Base-by-base conservation (phyloP, 2,888 invertebrate species). In the Eupeodes latifasciatus region DNA sequence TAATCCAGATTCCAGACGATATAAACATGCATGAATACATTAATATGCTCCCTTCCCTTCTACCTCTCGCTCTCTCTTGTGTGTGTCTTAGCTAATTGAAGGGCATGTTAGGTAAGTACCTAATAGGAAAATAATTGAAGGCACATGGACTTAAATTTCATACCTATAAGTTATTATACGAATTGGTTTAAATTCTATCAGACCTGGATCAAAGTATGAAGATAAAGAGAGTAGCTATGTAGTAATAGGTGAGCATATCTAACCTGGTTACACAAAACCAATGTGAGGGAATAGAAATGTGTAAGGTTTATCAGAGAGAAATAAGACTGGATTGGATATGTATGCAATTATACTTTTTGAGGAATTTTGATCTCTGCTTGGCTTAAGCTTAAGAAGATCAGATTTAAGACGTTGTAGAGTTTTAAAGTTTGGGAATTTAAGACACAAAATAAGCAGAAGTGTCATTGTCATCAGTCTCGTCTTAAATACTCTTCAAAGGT, bases 71-170 rank as follows among this genome's bases (percentile, higher is more conserved):
- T 40, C 40, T 40, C 9, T 40, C 40, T 40, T 40, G 5, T 19
- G 5, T 19, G 11, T 19, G 74, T 62, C 75, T 64, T 16, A 62
- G 69, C 85, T 88, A 85, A 87, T 88, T 84, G 88, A 84, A 77
- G 66, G 53, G 75, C 75, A 81, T 85, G 85, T 81, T 71, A 69
- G 74, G 69, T 76, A 74, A 75, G 78, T 85, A 49, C 16, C 67
- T 71, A 88, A 88, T 88, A 66, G 85, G 75, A 81, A 88, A 88
- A 78, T 88, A 88, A 88, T 88, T 85, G 88, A 88, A 88, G 81
- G 78, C 78, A 85, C 85, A 85, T 81, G 88, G 88, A 85, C 76
- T 88, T 85, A 79, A 85, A 85, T 78, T 81, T 84, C 44, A 12
- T 55, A 16, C 34, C n/a, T 40, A 40, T 40, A 40, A 10, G 11